Evolutionary conservation across 2,113 vertebrate genomes (phyloP), one percentile per base, ranked within the genome.

Genomic region (Corythoichthys intestinalis): DNA sequence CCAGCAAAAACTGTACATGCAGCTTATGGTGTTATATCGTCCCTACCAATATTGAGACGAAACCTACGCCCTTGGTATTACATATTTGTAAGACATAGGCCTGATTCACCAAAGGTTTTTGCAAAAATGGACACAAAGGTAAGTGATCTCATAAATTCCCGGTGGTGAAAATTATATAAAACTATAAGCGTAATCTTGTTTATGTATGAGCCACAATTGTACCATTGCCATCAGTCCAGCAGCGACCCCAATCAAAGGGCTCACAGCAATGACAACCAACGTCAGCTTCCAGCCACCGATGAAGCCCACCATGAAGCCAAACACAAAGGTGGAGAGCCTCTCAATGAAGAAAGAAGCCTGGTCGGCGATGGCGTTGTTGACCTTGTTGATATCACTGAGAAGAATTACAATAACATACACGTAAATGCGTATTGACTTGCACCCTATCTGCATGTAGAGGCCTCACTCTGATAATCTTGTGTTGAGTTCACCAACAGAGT

Each of bases 251-350:
- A 93, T 90, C 39, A 93, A 81, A 1, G 92, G 91, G 71, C 91
- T 92, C 35, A 90, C 91, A 35, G 91, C 85, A 58, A 93, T 79
- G 78, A 93, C 85, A 69, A 93, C 92, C 67, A 93, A 39, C 8
- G 92, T 93, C 66, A 93, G 78, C 81, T 93, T 93, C 91, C 92
- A 93, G 5, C 92, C 91, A 0, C 90, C 90, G 2, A 91, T 85
- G 71, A 93, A 93, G 8, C 91, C 91, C 47, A 93, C 91, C 85
- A 86, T 79, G 84, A 93, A 92, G 39, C 92, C 92, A 70, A 89
- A 91, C 49, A 90, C 59, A 56, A 93, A 93, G 0, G 90, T 91
- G 4, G 92, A 91, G 53, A 93, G 38, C 72, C 89, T 89, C 80
- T 93, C 87, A 13, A 91, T 90, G 74, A 93, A 93, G 71, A 92